Evolutionary conservation across 2,888 invertebrate genomes (phyloP).

Genomic region (Melinaea menophilus): DNA sequence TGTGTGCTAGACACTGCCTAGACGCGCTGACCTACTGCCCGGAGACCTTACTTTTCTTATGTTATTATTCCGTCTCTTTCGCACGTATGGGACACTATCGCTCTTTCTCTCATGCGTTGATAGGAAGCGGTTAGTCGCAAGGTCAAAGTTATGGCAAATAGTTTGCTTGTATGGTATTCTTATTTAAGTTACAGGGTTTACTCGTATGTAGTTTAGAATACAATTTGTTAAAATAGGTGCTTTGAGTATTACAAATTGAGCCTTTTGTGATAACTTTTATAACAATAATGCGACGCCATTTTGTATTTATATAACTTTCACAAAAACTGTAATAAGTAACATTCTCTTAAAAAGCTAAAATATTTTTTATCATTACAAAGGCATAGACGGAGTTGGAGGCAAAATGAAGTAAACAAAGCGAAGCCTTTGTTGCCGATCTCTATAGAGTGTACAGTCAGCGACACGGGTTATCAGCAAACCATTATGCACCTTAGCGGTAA

Average conservation of each 20-base stretch:
- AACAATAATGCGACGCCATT: constrained; percentile 3
- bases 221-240: background rate
- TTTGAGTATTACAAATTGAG: too few relatives aligned
- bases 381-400: constrained; percentile 17
- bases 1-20: constrained; percentile 74
- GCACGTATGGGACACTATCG: constrained; percentile 39
- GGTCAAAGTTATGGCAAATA: constrained; percentile 32
- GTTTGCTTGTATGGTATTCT: background rate
- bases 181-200: constrained; percentile 11
- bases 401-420: constrained; percentile 24
- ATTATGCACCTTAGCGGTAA: background rate
- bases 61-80: constrained; percentile 62
- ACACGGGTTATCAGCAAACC: background rate
- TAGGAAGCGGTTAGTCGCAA: constrained; percentile 58
- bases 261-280: constrained; percentile 1
- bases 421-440: constrained; percentile 14
- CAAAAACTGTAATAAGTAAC: constrained; percentile 6
- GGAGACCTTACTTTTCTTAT: constrained; percentile 75
- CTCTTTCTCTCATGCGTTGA: constrained; percentile 32
- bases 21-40: constrained; percentile 75
- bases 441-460: background rate
- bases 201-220: background rate
- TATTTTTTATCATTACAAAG: constrained; percentile 14
- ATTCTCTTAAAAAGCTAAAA: constrained; percentile 13
- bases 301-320: constrained; percentile 1